Evolutionary conservation across 1,140 invertebrate genomes (phyloP), one percentile per base, ranked within the genome.

Genomic region (Hycleus phaleratus): DNA sequence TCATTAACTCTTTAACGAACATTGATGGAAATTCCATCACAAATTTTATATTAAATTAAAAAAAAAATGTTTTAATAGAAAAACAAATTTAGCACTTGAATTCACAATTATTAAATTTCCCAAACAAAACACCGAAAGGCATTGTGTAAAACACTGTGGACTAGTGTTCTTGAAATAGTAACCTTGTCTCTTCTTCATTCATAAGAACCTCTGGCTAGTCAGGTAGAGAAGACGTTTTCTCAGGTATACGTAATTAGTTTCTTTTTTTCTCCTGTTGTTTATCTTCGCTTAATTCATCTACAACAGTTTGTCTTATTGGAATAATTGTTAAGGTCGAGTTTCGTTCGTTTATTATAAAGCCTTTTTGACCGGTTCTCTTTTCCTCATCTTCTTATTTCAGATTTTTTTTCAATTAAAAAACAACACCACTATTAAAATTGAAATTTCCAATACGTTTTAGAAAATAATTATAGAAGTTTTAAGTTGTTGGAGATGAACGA

Each of bases 221-320:
- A 67, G 68, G 68, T 69, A 71, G 63, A 60, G 59, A 58, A 32
- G 32, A 32, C 32, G 32, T 32, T 32, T 49, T 49, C 52, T 42
- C 64, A 70, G 68, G 69, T 70, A 70, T 66, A 63, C 50, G 61
- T 70, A 71, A 71, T 71, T 68, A 68, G 60, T 65, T 70, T 70
- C 66, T 65, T 32, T 32, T 32, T 32, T 18, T 18, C 18, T 18
- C 18, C 18, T 18, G 18, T 18, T 18, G 18, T 18, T 18, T 32
- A 7, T 32, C 7, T 32, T 32, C 32, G 1, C 7, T 32, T 68
- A 63, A 56, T 44, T 58, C 48, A 38, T n/a, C 32, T 42, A 39
- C 49, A 53, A 45, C 57, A 10, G 9, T 6, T 26, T 54, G 53
- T 42, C 53, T 12, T 25, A 50, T 50, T 11, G 9, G 54, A 39